Evolutionary conservation across 2,888 invertebrate species (phyloP), one percentile per base, ranked within the genome.

Genomic region (Aphrophora alni): DNA sequence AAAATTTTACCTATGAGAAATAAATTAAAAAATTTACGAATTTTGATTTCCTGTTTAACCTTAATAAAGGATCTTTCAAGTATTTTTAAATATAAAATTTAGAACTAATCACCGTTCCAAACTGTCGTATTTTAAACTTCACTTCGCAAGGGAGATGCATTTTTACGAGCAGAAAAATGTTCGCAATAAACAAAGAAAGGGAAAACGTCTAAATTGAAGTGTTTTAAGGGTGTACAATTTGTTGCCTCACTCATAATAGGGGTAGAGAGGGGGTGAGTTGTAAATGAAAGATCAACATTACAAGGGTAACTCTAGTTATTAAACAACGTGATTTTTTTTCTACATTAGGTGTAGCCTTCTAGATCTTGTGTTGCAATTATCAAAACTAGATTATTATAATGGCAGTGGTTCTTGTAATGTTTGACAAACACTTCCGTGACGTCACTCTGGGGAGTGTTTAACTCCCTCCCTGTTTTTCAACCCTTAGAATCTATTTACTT

Each of bases 391-490:
- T 59, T 59, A 59, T 59, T 21, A 14, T 59, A 59, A 59, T 59
- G 59, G 59, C 59, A 59, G 59, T 21, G 59, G 59, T 21, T 3
- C 59, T 59, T 59, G 59, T 59, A 14, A 59, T 59, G 59, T 59
- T 59, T 59, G 59, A 59, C 59, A 59, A 59, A 59, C 59, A 59
- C 59, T 59, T 14, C 2, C 59, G 59, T 59, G 59, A 59, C 59
- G 59, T 59, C 59, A 59, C 59, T 59, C 59, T 59, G n/a, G 59
- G 59, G 59, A 59, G 59, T 59, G 21, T 59, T 59, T 59, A 59
- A 59, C 21, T 8, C 59, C 59, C n/a, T n/a, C n/a, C n/a, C n/a
- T n/a, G n/a, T n/a, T n/a, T n/a, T n/a, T n/a, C n/a, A n/a, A n/a
- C n/a, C n/a, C n/a, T n/a, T n/a, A n/a, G n/a, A n/a, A n/a, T n/a